A percentile compares a stretch with the other conserved stretches of the same genome.
Conservation (phyloP, 2,888 invertebrate genomes). For the Acanthosepion pharaonis region DNA sequence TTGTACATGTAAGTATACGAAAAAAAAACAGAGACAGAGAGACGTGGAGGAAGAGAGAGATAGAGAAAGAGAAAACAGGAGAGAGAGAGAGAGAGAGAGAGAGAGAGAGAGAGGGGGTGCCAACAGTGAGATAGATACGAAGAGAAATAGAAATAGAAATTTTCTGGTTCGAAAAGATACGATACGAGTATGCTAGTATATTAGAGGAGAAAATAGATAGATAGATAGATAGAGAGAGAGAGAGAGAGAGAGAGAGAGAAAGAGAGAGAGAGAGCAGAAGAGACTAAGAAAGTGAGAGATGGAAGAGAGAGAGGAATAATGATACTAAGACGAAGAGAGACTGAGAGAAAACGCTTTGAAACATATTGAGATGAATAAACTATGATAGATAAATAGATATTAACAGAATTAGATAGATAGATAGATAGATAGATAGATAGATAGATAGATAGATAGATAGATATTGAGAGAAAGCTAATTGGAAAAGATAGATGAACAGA, state of each 20-base stretch:
- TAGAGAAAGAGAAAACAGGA: neutral
- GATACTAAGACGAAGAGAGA: neutral
- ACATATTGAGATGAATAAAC: too few relatives aligned
- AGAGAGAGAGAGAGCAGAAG: neutral
- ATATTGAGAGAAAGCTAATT: neutral
- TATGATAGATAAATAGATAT: too few relatives aligned
- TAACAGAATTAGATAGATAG: too few relatives aligned
- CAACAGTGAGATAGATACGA: neutral
- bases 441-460: neutral
- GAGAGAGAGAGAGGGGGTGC: neutral
- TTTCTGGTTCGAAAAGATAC: neutral
- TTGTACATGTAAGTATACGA: neutral
- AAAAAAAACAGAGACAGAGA: neutral
- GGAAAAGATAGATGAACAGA: neutral
- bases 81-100: neutral
- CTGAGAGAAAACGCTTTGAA: too few relatives aligned
- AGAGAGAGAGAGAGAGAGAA: neutral
- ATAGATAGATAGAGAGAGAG: neutral
- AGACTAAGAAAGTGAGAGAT: neutral
- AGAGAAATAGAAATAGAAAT: neutral
- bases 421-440: neutral
- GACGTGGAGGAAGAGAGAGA: neutral
- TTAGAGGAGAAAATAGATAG: neutral
- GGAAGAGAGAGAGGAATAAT: neutral
- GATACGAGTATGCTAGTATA: neutral